phyloP scores from a whole-genome alignment of 2,113 vertebrate species.

The Sakesphorus luctuosus region DNA sequence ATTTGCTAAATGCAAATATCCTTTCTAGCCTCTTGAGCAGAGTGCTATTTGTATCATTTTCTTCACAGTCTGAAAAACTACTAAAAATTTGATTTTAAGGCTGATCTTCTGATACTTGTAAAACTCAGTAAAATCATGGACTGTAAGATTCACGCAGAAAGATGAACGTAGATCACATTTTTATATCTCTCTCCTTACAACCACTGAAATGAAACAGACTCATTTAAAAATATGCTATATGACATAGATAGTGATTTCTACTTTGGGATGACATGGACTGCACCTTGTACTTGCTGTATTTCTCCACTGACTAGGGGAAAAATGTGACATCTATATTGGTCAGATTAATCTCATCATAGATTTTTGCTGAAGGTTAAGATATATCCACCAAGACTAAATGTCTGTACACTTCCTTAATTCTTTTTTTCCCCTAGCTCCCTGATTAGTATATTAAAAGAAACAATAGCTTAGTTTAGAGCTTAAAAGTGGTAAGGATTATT shows the following conservation, averaged over 20 bases:
- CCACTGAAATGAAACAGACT: neutral
- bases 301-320: neutral
- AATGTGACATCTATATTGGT: neutral
- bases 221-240: neutral
- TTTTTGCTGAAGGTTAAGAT: neutral
- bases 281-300: neutral
- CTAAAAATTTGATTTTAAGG: neutral
- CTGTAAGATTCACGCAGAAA: neutral
- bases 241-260: neutral
- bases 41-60: neutral
- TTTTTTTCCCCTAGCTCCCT: neutral
- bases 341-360: neutral
- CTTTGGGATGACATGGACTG: neutral
- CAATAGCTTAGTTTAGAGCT: neutral
- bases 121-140: neutral
- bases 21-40: neutral
- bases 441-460: neutral
- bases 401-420: neutral
- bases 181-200: neutral
- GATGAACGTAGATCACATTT: neutral
- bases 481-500: neutral
- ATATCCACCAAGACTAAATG: neutral
- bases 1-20: neutral
- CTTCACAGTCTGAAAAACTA: neutral
- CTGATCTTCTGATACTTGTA: neutral